Evolutionary conservation across 2,113 vertebrate genomes (phyloP), one percentile per base, ranked within the genome.

Genomic region (Megaceryle torquata): DNA sequence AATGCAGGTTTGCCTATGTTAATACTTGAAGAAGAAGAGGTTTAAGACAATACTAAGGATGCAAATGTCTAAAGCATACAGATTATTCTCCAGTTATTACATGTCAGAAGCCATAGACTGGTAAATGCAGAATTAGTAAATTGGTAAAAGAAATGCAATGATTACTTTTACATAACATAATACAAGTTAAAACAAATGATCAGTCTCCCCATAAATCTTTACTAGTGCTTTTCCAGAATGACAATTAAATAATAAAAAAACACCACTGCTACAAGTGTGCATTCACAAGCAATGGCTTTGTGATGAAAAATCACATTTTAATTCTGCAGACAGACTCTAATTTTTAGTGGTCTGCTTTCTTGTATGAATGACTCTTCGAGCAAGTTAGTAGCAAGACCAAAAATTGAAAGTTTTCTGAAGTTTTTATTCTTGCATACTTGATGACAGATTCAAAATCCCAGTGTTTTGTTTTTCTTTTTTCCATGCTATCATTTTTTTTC

Each of bases 271-370:
- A 60, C 1, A 3, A 70, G 29, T 1, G 0, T 78, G 80, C 64
- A 70, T 86, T 85, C 82, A 94, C 4, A 2, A 95, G 82, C 68
- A 88, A 81, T 41, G 76, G 56, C 56, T 94, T 94, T 75, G 57
- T 68, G 86, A 96, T 86, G 61, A 93, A 91, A 91, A 88, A 61
- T 91, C 71, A 86, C 76, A 91, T 95, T 94, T 90, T 91, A 93
- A 88, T 96, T 93, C 93, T 86, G 77, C 69, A 93, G 33, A 41
- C 60, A 95, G 93, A 88, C 71, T 93, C 68, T 97, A 93, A 94
- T 94, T 94, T 94, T 90, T 83, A 88, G 64, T 74, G 39, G 68
- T 93, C 79, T 91, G 15, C 56, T 95, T 95, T 92, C 60, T 70
- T 78, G 18, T 81, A 68, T 56, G n/a, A 94, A 84, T n/a, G 39